Base-by-base conservation (phyloP, 1,140 invertebrate genomes). In the Proctacanthus coquilletti region DNA sequence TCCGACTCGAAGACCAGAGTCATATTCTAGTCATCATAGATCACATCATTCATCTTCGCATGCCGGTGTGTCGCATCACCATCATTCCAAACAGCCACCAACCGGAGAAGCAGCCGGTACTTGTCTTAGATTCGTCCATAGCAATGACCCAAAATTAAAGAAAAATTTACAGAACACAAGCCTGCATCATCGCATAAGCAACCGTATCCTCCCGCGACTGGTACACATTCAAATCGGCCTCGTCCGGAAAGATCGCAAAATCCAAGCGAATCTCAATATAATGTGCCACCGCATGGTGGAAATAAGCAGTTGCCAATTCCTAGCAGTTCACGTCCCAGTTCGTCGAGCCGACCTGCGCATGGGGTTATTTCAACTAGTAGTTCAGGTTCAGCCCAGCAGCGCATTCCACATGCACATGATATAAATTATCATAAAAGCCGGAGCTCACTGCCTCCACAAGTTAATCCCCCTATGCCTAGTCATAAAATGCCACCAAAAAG, bases 81-180 rank as follows among this genome's bases (percentile, higher is more conserved):
- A 47, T 48, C 55, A 55, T 47, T 51, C 53, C 41, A 45, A 57
- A 48, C 46, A 48, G 13, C 19, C 21, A 21, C 19, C 35, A 19
- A 25, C 10, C 21, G 21, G 23, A 21, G 14, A 10, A 36, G 19
- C 11, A 23, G 35, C 10, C n/a, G n/a, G n/a, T n/a, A n/a, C n/a
- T n/a, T n/a, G n/a, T n/a, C n/a, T n/a, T n/a, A n/a, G n/a, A n/a
- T n/a, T n/a, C n/a, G n/a, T n/a, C n/a, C 23, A 27, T 27, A 27
- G 8, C 23, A 9, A 27, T 27, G 23, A 9, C 13, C 23, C 13
- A 27, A 9, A 27, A 27, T 8, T 9, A 9, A 27, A 27, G 13
- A 18, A 31, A 33, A 36, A 14, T 32, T 40, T 40, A 4, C 40
- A 58, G 55, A 58, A 43, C 54, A 27, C 13, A 27, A 27, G 13